These are phyloP conservation scores for Formica selysi DNA, from an alignment of 1,140 invertebrate genomes.

Conservation along the genomic window DNA sequence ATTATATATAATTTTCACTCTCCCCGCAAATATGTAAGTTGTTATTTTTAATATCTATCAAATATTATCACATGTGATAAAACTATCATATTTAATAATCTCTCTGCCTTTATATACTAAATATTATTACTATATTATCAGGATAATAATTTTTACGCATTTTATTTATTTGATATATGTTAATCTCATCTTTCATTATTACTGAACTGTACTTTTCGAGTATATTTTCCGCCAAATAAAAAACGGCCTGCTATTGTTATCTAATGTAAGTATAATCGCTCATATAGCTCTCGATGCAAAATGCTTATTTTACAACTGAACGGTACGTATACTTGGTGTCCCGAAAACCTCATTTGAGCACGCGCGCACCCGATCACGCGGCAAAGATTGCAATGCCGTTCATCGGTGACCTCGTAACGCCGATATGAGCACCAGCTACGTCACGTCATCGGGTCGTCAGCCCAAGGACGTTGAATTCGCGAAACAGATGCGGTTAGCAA, in stretches of 20 bases:
- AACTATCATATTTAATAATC: not conserved
- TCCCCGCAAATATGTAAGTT: not conserved
- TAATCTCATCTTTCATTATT: not conserved
- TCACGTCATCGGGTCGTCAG: conserved; percentile 51
- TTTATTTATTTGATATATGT: not conserved
- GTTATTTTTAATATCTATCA: conserved; percentile 18
- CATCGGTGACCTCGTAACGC: conserved; percentile 58
- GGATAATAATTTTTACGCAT: conserved; percentile 7
- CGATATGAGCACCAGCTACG: conserved; percentile 49
- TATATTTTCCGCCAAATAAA: not conserved
- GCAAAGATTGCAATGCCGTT: conserved; percentile 56
- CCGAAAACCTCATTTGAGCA: conserved; percentile 52
- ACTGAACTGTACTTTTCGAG: not conserved
- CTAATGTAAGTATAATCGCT: not conserved
- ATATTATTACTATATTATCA: not conserved
- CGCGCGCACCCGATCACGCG: conserved; percentile 41
- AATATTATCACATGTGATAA: conserved; percentile 3
- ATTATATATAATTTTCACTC: not conserved
- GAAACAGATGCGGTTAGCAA: conserved; percentile 30
- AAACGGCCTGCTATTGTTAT: not conserved
- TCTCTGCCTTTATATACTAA: not conserved
- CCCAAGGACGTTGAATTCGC: conserved; percentile 61
- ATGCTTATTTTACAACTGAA: conserved; percentile 24
- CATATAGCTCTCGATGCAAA: not conserved
- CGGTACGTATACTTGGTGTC: conserved; percentile 37